A percentile compares a stretch with the other conserved stretches of the same genome.
phyloP scores from a whole-genome alignment of 1,140 invertebrate genomes.

The Caerostris darwini region DNA sequence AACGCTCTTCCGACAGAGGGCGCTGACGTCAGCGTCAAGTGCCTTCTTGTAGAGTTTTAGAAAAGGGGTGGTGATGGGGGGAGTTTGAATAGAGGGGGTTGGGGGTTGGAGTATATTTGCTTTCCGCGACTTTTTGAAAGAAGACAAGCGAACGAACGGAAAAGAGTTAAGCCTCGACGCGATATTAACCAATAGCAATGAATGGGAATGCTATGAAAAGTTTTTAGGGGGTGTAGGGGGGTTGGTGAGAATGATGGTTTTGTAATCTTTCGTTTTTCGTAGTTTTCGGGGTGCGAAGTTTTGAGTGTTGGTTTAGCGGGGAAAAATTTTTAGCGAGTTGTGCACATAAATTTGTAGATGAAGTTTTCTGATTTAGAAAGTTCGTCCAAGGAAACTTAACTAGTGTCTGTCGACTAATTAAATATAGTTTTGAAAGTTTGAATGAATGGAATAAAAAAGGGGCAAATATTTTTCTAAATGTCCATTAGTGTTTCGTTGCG shows the following conservation, averaged over 20 bases:
- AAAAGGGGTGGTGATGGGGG: background rate
- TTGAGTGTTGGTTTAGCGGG: slow-evolving; percentile 48
- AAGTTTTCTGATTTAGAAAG: slow-evolving; percentile 6
- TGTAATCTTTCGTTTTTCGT: background rate
- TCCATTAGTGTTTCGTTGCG: background rate
- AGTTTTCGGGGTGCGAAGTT: background rate
- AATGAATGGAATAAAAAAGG: background rate
- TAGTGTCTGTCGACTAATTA: background rate
- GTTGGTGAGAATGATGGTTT: background rate
- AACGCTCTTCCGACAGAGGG: slow-evolving; percentile 63
- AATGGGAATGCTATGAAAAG: slow-evolving; percentile 19
- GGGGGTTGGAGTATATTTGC: slow-evolving; percentile 7
- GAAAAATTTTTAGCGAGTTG: slow-evolving; percentile 1
- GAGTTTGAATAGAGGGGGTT: too few relatives aligned
- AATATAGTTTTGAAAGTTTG: background rate
- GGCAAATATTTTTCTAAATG: background rate
- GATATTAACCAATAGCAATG: slow-evolving; percentile 65
- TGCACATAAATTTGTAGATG: background rate
- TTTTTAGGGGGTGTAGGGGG: background rate
- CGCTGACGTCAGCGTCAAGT: slow-evolving; percentile 69
- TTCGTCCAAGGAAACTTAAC: background rate
- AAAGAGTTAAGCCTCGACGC: slow-evolving; percentile 21
- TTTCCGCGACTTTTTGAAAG: slow-evolving; percentile 50
- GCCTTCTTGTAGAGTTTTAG: slow-evolving; percentile 24
- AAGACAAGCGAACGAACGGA: background rate